Conservation (phyloP, 2,113 vertebrate species). For the Vidua macroura region DNA sequence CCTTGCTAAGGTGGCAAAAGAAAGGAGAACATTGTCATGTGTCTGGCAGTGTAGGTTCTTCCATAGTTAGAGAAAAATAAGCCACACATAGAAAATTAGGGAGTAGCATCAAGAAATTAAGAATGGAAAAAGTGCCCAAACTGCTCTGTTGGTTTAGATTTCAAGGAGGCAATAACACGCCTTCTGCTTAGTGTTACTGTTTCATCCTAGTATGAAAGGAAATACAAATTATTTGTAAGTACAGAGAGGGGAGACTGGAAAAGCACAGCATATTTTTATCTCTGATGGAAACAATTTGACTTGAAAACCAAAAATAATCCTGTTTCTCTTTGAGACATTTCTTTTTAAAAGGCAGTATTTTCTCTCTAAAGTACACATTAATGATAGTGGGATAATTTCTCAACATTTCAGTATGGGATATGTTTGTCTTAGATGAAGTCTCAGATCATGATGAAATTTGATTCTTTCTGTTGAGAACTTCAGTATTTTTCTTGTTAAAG, state of each 20-base stretch:
- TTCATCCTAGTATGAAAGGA: neutral
- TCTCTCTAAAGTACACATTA: neutral
- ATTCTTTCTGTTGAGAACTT: neutral
- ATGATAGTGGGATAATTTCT: neutral
- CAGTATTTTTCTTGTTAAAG: neutral
- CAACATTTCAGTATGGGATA: neutral
- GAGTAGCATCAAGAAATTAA: neutral
- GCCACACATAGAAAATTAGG: accelerated
- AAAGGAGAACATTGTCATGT: neutral
- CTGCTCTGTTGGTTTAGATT: neutral
- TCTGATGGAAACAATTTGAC: neutral
- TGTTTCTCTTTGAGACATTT: neutral
- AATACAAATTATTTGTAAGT: neutral
- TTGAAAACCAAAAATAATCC: neutral
- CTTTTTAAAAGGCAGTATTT: neutral
- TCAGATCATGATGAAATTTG: neutral
- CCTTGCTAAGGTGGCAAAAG: neutral
- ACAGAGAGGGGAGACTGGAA: neutral
- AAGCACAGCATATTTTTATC: neutral
- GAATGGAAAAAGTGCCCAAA: neutral
- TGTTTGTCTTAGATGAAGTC: neutral
- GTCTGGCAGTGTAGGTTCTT: neutral
- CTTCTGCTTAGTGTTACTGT: neutral
- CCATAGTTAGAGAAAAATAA: neutral
- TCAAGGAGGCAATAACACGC: neutral